A percentile compares a stretch with the other conserved stretches of the same genome.
Evolutionary conservation across 2,888 invertebrate genomes (phyloP).

Genomic region (Noctua pronuba): DNA sequence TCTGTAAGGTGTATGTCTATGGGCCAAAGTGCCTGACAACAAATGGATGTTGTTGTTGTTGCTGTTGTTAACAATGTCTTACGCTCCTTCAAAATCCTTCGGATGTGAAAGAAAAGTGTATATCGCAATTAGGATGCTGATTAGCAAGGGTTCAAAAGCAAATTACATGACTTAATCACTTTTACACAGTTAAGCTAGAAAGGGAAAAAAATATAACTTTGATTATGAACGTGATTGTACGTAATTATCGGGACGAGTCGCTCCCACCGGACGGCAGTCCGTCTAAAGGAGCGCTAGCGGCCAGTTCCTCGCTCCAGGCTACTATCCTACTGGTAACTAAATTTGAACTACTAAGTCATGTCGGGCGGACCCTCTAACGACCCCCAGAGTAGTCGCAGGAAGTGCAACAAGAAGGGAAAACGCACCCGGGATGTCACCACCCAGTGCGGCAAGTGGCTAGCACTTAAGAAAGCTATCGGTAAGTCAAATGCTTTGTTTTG

Average conservation of each 20-base stretch:
- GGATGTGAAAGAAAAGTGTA: background rate
- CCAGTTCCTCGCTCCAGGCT: background rate
- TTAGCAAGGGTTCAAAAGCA: background rate
- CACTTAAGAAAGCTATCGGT: conserved; percentile 14
- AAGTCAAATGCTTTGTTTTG: background rate
- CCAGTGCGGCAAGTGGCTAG: conserved; percentile 28
- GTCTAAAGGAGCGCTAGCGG: background rate
- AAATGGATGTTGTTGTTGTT: too few relatives aligned
- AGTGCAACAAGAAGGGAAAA: background rate
- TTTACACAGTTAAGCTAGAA: background rate
- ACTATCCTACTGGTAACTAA: background rate
- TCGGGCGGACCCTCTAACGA: background rate
- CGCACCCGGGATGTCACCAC: background rate
- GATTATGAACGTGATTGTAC: conserved; percentile 11
- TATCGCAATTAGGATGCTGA: background rate
- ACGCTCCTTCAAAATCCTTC: background rate
- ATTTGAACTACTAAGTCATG: background rate
- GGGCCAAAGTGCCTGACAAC: too few relatives aligned
- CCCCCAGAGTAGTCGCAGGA: background rate
- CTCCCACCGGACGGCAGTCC: conserved; percentile 7
- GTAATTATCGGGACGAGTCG: background rate
- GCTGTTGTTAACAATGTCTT: background rate
- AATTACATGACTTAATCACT: background rate
- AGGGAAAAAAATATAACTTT: background rate
- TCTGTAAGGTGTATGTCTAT: too few relatives aligned